These are phyloP conservation scores for Xanthorhoe designata DNA, from an alignment of 2,888 invertebrate species.

Conservation along the genomic window DNA sequence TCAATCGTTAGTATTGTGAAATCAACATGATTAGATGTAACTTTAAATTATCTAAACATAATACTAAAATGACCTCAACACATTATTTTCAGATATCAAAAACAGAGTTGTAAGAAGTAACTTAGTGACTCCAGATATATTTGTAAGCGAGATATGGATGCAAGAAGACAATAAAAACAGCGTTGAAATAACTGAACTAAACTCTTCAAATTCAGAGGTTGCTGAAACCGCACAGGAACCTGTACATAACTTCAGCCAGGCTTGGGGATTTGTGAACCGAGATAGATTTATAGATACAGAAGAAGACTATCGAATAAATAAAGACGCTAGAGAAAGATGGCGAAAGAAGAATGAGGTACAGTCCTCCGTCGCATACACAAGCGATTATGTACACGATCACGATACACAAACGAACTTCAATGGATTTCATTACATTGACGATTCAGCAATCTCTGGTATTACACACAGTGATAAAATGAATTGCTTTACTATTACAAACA, in stretches of 20 bases:
- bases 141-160: conserved; percentile 56
- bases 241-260: conserved; percentile 44
- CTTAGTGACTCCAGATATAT: conserved; percentile 49
- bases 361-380: conserved; percentile 23
- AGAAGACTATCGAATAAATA: conserved; percentile 53
- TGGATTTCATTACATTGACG: conserved; percentile 31
- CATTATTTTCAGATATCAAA: conserved; percentile 50
- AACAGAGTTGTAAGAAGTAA: conserved; percentile 44
- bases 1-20: conserved; percentile 45
- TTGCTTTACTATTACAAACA: conserved; percentile 64
- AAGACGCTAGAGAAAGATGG: conserved; percentile 56
- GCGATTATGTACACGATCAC: conserved; percentile 25
- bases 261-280: conserved; percentile 54
- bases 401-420: conserved; percentile 35
- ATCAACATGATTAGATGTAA: not conserved
- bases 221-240: conserved; percentile 45
- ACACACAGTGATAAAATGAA: conserved; percentile 53
- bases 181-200: conserved; percentile 69
- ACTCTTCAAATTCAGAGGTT: conserved; percentile 49
- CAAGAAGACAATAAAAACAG: conserved; percentile 50
- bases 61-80: not conserved
- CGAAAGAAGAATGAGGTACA: conserved; percentile 44
- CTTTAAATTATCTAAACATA: no score
- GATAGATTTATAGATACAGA: conserved; percentile 44
- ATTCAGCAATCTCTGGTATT: conserved; percentile 35